Base-by-base conservation (phyloP, 2,113 vertebrate species). In the Sarotherodon lohbergeri region DNA sequence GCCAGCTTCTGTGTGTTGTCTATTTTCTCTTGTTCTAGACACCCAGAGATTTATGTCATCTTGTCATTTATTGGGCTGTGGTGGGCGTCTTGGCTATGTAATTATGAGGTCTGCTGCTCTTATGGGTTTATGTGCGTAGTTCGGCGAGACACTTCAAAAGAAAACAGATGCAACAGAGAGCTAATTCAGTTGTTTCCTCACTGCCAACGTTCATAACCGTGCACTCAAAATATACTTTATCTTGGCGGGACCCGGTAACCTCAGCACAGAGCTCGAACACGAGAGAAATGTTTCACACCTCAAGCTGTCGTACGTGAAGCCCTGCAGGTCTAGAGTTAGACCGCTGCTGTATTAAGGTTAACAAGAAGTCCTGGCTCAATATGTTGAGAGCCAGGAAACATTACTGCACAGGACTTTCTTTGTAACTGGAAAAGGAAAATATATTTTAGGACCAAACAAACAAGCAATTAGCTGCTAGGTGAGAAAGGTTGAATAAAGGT, bases 61-160 rank as follows among this genome's bases (percentile, higher is more conserved):
- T 84, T 57, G 61, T 66, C 85, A 61, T 93, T 95, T 92, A 93
- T 92, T 93, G 89, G 86, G 34, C 82, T 14, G 32, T 78, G 71
- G 85, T 90, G 89, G 91, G 83, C 85, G 89, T 87, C 52, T 85
- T 50, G 88, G 86, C 86, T 63, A 68, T 86, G 85, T 94, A 95
- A 94, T 95, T 94, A 94, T 91, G 91, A 91, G 87, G 89, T 93
- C 89, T 94, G 91, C 86, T 91, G 86, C 90, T 93, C 86, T 84
- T 48, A 83, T 36, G 87, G 92, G 90, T 93, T 96, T 90, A 92
- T 92, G 88, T 94, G 87, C 48, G 66, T 54, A 82, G 87, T 90
- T 83, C 13, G 90, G 88, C 16, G 43, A 86, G 89, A 91, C 86
- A 66, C 92, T 94, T 93, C 90, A 91, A 87, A 94, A 87, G 91